Evolutionary conservation across 2,113 vertebrate species (phyloP).

Genomic region (Sinocyclocheilus maitianheensis): DNA sequence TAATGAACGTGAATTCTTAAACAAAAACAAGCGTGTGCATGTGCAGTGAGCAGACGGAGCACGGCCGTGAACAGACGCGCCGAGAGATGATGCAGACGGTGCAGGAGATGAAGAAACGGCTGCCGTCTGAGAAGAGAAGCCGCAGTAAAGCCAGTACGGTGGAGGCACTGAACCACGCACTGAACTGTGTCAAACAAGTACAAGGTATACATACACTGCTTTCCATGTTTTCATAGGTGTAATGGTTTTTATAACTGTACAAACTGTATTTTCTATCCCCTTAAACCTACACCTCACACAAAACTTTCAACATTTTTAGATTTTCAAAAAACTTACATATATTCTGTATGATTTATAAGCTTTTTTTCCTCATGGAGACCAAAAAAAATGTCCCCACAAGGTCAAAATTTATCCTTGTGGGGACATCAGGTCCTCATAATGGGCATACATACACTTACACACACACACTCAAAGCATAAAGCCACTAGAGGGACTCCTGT

Average conservation of each 20-base stretch:
- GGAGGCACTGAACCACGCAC: slow-evolving; percentile 84
- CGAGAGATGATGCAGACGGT: slow-evolving; percentile 79
- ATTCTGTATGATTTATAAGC: no score
- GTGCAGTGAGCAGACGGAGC: slow-evolving; percentile 63
- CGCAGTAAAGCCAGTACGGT: slow-evolving; percentile 82
- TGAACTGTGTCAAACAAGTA: slow-evolving; percentile 84
- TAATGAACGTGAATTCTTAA: background rate
- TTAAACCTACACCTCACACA: no score
- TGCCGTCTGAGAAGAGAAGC: slow-evolving; percentile 77
- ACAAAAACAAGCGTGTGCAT: background rate
- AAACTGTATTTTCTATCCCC: no score
- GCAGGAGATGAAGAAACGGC: slow-evolving; percentile 86
- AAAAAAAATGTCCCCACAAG: no score
- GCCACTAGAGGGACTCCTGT: background rate
- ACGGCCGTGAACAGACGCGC: slow-evolving; percentile 70
- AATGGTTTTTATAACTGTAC: no score
- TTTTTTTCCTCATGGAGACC: no score
- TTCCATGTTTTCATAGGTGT: no score
- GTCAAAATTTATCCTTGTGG: no score
- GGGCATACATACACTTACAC: no score
- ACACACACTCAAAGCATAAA: background rate
- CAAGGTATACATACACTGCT: slow-evolving; percentile 74
- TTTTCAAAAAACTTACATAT: no score
- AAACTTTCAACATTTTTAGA: no score
- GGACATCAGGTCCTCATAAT: no score